phyloP scores from a whole-genome alignment of 2,888 invertebrate genomes.

The Ectropis crepuscularia region DNA sequence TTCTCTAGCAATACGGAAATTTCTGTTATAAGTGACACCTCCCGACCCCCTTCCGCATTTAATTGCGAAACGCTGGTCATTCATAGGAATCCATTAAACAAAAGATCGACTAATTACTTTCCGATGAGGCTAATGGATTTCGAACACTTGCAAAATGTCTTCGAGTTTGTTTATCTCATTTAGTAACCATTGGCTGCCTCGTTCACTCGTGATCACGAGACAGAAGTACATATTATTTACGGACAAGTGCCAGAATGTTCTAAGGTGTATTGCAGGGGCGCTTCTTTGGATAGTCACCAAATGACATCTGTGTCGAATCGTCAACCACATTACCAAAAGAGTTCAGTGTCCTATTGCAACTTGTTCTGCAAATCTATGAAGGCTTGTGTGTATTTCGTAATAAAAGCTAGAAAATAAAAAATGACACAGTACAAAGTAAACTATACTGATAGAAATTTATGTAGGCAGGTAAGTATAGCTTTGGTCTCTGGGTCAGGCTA shows the following conservation, averaged over 20 bases:
- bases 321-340: conserved; percentile 8
- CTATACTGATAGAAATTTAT: too few relatives aligned
- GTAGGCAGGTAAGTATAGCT: conserved; percentile 5
- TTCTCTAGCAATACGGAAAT: conserved; percentile 29
- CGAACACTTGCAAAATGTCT: conserved; percentile 36
- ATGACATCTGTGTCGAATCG: conserved; percentile 24
- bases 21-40: conserved; percentile 16
- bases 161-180: conserved; percentile 38
- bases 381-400: conserved; percentile 5
- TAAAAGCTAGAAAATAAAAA: conserved; percentile 2
- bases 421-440: too few relatives aligned
- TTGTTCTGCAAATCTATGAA: conserved; percentile 13
- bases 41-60: conserved; percentile 22
- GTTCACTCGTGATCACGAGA: conserved; percentile 27
- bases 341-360: conserved; percentile 21
- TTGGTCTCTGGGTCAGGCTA: conserved; percentile 17
- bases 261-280: conserved; percentile 18
- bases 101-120: conserved; percentile 37
- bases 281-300: conserved; percentile 36
- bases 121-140: conserved; percentile 43
- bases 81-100: conserved; percentile 32
- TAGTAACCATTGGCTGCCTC: conserved; percentile 32
- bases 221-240: conserved; percentile 23
- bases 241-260: conserved; percentile 25
- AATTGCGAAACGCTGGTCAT: conserved; percentile 29